Conservation (phyloP, 2,113 vertebrate genomes). For the Halichoerus grypus region DNA sequence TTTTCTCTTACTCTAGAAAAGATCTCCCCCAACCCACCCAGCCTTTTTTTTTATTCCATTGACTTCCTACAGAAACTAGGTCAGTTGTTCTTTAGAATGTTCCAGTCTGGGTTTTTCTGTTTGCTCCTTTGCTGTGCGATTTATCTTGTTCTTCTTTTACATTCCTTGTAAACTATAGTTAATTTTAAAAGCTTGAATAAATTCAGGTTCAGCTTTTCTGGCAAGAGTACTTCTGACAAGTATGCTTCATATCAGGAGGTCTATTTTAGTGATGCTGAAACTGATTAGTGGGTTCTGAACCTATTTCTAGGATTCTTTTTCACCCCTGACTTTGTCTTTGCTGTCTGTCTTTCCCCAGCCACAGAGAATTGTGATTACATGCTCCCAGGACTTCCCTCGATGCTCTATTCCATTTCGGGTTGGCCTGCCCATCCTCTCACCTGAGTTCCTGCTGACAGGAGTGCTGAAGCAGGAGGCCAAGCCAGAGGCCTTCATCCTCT, state of each 20-base stretch:
- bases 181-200: neutral
- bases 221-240: constrained; percentile 7
- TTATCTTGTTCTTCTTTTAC: constrained; percentile 19
- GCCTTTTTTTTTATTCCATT: neutral
- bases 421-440: constrained; percentile 88
- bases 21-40: neutral
- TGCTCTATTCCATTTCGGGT: constrained; percentile 86
- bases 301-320: neutral
- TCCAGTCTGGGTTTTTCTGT: constrained; percentile 13
- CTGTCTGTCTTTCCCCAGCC: constrained; percentile 83
- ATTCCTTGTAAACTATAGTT: constrained; percentile 33
- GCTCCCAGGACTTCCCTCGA: constrained; percentile 88
- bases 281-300: neutral
- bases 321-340: neutral
- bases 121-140: neutral
- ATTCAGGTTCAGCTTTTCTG: neutral
- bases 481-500: constrained; percentile 85
- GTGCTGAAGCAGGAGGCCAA: constrained; percentile 92
- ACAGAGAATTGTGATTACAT: constrained; percentile 91
- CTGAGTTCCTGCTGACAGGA: constrained; percentile 93
- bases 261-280: neutral
- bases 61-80: neutral
- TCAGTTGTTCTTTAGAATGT: constrained; percentile 10
- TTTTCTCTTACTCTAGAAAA: neutral
- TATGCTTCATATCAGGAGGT: neutral